These are phyloP conservation scores for Drosophila testacea DNA, from an alignment of 2,888 invertebrate species.

Conservation along the genomic window DNA sequence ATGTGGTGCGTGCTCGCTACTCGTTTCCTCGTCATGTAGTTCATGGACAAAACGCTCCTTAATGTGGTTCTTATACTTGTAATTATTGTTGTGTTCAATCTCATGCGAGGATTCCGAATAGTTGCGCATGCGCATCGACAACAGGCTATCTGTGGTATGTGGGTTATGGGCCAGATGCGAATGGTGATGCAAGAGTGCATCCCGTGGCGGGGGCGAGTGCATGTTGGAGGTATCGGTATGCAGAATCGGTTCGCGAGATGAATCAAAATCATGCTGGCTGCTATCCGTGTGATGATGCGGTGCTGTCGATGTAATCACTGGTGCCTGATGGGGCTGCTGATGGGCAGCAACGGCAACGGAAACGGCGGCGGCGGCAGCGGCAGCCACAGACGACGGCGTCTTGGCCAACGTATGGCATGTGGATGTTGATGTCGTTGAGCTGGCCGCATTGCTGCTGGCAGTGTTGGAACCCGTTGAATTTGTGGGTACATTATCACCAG, in stretches of 20 bases:
- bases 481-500: conserved; percentile 42
- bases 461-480: conserved; percentile 50
- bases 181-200: conserved; percentile 71
- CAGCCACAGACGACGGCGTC: conserved; percentile 36
- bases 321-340: conserved; percentile 84
- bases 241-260: conserved; percentile 81
- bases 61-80: conserved; percentile 98
- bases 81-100: conserved; percentile 87
- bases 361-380: conserved; percentile 64
- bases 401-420: conserved; percentile 52
- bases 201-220: conserved; percentile 82
- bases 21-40: conserved; percentile 84
- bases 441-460: conserved; percentile 64
- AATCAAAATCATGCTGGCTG: conserved; percentile 85
- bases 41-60: conserved; percentile 92
- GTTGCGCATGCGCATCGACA: conserved; percentile 83
- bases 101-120: conserved; percentile 85
- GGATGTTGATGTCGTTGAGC: conserved; percentile 59
- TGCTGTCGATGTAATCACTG: conserved; percentile 85
- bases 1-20: conserved; percentile 84
- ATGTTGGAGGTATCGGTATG: conserved; percentile 84
- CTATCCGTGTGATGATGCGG: conserved; percentile 84
- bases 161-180: conserved; percentile 68
- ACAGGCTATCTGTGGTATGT: conserved; percentile 78
- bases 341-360: conserved; percentile 59